Conservation (phyloP, 2,113 vertebrate genomes). For the Sitta europaea region DNA sequence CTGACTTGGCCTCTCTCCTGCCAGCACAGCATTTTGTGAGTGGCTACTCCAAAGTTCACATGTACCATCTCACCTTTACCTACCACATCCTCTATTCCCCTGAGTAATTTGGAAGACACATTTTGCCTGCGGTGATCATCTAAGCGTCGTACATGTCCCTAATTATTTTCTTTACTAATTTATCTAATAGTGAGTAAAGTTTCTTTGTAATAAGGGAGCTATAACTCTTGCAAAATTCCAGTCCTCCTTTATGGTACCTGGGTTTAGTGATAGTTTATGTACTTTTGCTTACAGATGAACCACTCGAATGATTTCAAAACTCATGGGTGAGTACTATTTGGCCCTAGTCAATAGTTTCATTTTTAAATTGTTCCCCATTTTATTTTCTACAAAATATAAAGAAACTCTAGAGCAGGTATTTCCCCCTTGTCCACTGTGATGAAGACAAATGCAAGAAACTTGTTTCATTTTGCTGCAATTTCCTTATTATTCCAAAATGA, state of each 20-base stretch:
- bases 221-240: not conserved
- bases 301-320: not conserved
- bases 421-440: not conserved
- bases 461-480: not conserved
- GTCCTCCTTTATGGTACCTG: not conserved
- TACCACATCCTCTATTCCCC: not conserved
- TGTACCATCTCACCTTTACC: not conserved
- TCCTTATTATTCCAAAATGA: not conserved
- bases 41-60: not conserved
- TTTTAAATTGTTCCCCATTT: not conserved
- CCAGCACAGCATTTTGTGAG: not conserved
- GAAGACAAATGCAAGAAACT: not conserved
- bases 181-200: not conserved
- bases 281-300: not conserved
- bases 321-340: not conserved
- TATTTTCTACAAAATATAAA: not conserved
- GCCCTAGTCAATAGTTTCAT: not conserved
- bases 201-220: not conserved
- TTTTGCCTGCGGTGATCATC: constrained; percentile 2
- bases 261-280: not conserved
- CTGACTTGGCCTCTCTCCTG: not conserved
- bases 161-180: constrained; percentile 37
- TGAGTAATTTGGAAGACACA: not conserved
- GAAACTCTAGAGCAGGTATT: not conserved
- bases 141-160: not conserved